Evolutionary conservation across 2,113 vertebrate species (phyloP).

Genomic region (Tupaia chinensis): DNA sequence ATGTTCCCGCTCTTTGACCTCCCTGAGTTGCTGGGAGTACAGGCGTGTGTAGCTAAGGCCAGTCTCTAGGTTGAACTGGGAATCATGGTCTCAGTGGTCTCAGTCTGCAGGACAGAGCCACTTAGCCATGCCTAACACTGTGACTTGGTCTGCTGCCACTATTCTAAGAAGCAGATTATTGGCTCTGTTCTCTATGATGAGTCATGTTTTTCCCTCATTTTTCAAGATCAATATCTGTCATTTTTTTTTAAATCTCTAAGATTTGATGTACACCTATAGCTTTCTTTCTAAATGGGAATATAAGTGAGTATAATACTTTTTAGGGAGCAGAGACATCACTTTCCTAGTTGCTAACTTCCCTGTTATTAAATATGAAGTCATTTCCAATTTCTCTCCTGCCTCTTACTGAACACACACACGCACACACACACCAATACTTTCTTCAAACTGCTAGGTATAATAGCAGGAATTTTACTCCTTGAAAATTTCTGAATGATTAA

Average conservation of each 20-base stretch:
- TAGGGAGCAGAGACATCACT: neutral
- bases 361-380: neutral
- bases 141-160: neutral
- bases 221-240: neutral
- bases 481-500: neutral
- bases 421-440: neutral
- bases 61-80: too few relatives aligned
- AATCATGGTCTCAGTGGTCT: too few relatives aligned
- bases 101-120: too few relatives aligned
- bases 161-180: neutral
- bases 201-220: neutral
- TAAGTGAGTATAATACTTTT: neutral
- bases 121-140: too few relatives aligned
- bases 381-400: neutral
- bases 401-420: neutral
- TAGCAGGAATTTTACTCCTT: neutral
- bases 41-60: too few relatives aligned
- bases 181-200: neutral
- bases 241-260: neutral
- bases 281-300: slow-evolving; percentile 4
- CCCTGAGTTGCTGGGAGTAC: too few relatives aligned
- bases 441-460: neutral
- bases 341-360: neutral
- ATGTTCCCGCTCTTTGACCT: too few relatives aligned
- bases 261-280: neutral